Percentiles rank a stretch among this genome's conserved stretches.
Evolutionary conservation across 2,113 vertebrate species (phyloP).

Genomic region (Saccopteryx bilineata): DNA sequence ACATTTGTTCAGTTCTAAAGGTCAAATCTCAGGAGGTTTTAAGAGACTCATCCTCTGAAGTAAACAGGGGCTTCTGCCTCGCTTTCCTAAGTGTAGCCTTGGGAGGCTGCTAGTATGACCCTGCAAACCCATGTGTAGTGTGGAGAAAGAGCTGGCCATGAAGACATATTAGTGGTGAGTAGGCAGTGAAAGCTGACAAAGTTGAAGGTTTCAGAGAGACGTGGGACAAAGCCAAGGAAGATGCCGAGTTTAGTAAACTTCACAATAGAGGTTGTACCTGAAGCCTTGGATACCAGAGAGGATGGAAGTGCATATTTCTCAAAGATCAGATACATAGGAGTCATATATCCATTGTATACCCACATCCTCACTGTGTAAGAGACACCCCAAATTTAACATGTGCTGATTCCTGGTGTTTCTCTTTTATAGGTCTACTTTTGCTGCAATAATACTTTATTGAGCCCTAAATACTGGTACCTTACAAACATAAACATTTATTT

Average conservation of each 20-base stretch:
- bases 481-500: background rate
- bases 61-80: background rate
- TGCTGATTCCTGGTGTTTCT: background rate
- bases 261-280: background rate
- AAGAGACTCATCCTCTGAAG: background rate
- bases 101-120: background rate
- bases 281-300: background rate
- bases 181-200: background rate
- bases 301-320: background rate
- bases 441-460: background rate
- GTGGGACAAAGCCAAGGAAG: background rate
- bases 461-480: background rate
- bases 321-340: background rate
- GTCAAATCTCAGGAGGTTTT: background rate
- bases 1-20: background rate
- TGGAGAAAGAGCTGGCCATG: background rate
- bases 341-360: background rate
- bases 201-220: background rate
- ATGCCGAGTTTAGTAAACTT: background rate
- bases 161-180: background rate
- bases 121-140: background rate
- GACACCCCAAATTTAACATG: too few species aligned
- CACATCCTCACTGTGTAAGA: background rate
- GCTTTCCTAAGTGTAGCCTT: background rate
- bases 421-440: background rate